phyloP scores from a whole-genome alignment of 2,888 invertebrate species.

The Altica lythri region DNA sequence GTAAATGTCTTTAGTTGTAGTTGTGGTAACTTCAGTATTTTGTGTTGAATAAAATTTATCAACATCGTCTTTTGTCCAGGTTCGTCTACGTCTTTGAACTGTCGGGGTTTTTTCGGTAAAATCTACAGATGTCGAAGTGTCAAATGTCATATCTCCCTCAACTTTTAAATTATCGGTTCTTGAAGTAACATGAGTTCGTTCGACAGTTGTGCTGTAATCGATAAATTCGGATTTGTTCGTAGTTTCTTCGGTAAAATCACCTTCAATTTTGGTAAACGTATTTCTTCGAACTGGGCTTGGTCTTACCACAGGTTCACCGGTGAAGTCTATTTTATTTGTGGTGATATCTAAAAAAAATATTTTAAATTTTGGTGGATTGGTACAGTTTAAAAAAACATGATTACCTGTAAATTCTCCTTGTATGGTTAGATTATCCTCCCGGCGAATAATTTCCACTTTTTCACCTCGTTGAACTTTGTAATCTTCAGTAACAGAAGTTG shows the following conservation, averaged over 20 bases:
- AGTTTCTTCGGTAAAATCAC: slow-evolving; percentile 72
- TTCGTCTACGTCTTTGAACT: slow-evolving; percentile 66
- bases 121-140: slow-evolving; percentile 53
- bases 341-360: slow-evolving; percentile 65
- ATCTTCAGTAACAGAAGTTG: slow-evolving; percentile 62
- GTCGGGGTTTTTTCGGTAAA: slow-evolving; percentile 64
- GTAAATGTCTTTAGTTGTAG: slow-evolving; percentile 71
- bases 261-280: slow-evolving; percentile 79
- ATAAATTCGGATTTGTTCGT: slow-evolving; percentile 70
- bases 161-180: slow-evolving; percentile 61
- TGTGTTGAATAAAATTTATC: slow-evolving; percentile 70
- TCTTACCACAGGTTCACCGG: slow-evolving; percentile 68
- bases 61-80: slow-evolving; percentile 75
- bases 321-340: slow-evolving; percentile 71
- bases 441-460: slow-evolving; percentile 67
- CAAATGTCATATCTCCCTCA: slow-evolving; percentile 56
- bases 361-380: not conserved
- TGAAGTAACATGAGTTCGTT: slow-evolving; percentile 65
- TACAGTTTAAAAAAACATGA: slow-evolving; percentile 28
- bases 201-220: slow-evolving; percentile 64
- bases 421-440: slow-evolving; percentile 68
- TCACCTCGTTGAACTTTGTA: slow-evolving; percentile 66
- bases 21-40: slow-evolving; percentile 64
- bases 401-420: slow-evolving; percentile 71
- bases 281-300: slow-evolving; percentile 71